These are phyloP conservation scores for Polypedilum pembai DNA, from an alignment of 1,140 invertebrate genomes.

Conservation along the genomic window DNA sequence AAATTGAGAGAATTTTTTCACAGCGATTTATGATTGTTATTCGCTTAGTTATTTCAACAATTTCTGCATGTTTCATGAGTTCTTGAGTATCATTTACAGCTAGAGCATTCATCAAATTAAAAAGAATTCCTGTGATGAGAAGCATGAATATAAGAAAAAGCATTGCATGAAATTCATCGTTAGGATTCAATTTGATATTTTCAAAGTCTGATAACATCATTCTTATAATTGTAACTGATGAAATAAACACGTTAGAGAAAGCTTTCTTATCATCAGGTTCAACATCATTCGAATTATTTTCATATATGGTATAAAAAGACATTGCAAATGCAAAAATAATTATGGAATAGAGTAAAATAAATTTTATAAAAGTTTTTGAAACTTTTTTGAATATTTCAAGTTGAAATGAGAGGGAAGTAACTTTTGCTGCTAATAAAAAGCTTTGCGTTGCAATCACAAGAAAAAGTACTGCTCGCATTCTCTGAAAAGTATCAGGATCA, in stretches of 20 bases:
- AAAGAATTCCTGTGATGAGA: background rate
- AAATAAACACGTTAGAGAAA: background rate
- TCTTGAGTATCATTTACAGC: background rate
- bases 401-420: constrained; percentile 31
- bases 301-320: background rate
- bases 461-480: background rate
- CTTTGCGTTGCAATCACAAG: background rate
- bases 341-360: background rate
- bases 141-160: background rate
- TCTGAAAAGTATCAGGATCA: background rate
- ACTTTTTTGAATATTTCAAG: background rate
- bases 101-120: background rate
- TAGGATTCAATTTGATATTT: background rate
- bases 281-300: background rate
- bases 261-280: background rate
- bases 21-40: background rate
- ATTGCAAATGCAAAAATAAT: background rate
- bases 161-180: background rate
- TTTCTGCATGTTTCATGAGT: background rate
- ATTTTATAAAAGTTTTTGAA: constrained; percentile 1
- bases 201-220: background rate
- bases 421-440: constrained; percentile 30
- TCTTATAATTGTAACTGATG: background rate
- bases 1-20: background rate
- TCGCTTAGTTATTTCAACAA: background rate